Percentiles rank a stretch among this genome's conserved stretches.
Conservation (phyloP, 2,797 vertebrate genomes). For the Rhinogobio ventralis region DNA sequence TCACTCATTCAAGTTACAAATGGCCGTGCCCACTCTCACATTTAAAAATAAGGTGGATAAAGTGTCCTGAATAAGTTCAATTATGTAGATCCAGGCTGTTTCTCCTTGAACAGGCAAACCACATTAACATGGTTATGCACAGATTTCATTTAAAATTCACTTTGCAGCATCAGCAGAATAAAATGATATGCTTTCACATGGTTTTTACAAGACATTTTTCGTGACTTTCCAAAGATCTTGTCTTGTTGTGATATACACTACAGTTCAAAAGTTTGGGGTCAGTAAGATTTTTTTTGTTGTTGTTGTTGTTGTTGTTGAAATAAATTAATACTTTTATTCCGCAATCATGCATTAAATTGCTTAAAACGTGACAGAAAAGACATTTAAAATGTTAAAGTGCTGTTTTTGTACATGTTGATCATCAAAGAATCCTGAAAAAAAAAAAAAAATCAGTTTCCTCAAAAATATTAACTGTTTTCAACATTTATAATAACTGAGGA, state of each 20-base stretch:
- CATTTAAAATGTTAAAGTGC: background rate
- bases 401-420: background rate
- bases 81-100: background rate
- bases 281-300: background rate
- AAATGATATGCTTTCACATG: background rate
- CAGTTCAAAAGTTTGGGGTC: background rate
- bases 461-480: no score
- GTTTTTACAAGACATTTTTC: background rate
- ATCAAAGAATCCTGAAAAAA: no score
- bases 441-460: no score
- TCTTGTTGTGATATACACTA: background rate
- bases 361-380: background rate
- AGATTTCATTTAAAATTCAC: background rate
- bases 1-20: background rate
- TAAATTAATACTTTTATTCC: background rate
- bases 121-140: background rate
- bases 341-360: background rate
- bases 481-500: no score
- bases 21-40: background rate
- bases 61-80: background rate
- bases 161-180: background rate
- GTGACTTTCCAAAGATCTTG: background rate
- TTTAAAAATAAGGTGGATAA: background rate
- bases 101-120: background rate
- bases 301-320: background rate